These are phyloP conservation scores for Lates calcarifer DNA, from an alignment of 2,113 vertebrate species.

Conservation along the genomic window DNA sequence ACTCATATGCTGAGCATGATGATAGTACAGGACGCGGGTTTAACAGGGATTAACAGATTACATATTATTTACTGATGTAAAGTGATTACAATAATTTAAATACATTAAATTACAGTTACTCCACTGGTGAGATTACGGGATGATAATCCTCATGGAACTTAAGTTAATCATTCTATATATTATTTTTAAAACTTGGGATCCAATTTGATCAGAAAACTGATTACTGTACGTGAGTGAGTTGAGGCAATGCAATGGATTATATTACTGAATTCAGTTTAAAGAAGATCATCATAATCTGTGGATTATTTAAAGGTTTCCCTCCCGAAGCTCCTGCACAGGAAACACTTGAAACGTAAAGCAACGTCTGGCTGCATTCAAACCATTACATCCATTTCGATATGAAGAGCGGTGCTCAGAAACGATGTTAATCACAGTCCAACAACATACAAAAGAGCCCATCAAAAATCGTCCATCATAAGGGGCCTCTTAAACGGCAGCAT, in stretches of 20 bases:
- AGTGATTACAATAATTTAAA: background rate
- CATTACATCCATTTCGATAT: conserved; percentile 43
- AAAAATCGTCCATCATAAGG: conserved; percentile 73
- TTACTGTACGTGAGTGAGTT: background rate
- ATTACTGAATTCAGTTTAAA: conserved; percentile 14
- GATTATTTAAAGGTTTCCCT: conserved; percentile 24
- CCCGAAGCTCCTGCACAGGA: background rate
- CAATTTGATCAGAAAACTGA: background rate
- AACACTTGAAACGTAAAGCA: conserved; percentile 26
- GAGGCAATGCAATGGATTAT: background rate
- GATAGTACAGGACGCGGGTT: background rate
- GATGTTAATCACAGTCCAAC: conserved; percentile 67
- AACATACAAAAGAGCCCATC: conserved; percentile 72
- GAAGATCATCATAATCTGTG: conserved; percentile 14
- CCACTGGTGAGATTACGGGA: background rate
- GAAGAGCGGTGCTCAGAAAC: conserved; percentile 44
- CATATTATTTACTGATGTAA: background rate
- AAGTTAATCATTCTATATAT: background rate
- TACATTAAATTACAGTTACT: background rate
- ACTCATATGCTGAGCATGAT: background rate
- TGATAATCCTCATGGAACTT: background rate
- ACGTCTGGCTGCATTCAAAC: conserved; percentile 33
- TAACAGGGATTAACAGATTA: background rate
- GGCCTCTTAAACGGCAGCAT: conserved; percentile 68
- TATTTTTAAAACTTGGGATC: background rate